Evolutionary conservation across 2,113 vertebrate species (phyloP), one percentile per base, ranked within the genome.

Genomic region (Psittacara wagleri): DNA sequence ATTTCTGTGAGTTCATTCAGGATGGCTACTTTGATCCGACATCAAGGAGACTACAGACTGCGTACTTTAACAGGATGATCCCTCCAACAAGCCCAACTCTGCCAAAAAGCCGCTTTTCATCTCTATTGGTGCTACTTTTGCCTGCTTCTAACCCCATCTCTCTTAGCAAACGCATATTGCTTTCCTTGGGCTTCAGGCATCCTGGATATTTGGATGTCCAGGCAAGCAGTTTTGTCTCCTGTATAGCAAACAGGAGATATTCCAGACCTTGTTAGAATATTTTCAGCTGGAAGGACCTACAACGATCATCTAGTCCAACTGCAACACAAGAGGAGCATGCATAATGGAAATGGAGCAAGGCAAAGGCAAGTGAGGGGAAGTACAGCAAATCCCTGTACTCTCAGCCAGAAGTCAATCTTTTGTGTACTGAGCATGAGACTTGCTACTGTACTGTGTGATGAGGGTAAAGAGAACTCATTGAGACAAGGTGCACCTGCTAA

Each of bases 401-500:
- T 48, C 57, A 1, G 76, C 76, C 92, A 89, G 81, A 86, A 96
- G 67, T 72, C 73, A 76, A 2, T 52, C 69, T 78, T 77, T 74
- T 88, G 10, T 37, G 55, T n/a, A 46, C 52, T n/a, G 64, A 43
- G 72, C 72, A 44, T 74, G 35, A 94, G 79, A 46, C 44, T 83
- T 61, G 62, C 86, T 82, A 41, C 88, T 94, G 90, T 91, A 33
- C 66, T 73, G 80, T 33, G 66, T 55, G 74, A n/a, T 20, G 78
- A 76, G 93, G 72, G 92, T 48, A 86, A 84, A 94, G 88, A 91
- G 82, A 49, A 51, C 68, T 76, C 94, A 85, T 48, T 92, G 86
- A 97, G 86, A 62, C 94, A 89, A 89, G 63, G 94, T 74, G 91
- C 94, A 96, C 92, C 95, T 96, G 96, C 96, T 80, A 82, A 77